Evolutionary conservation across 2,113 vertebrate genomes (phyloP), one percentile per base, ranked within the genome.

Genomic region (Romanogobio albipinnatus): DNA sequence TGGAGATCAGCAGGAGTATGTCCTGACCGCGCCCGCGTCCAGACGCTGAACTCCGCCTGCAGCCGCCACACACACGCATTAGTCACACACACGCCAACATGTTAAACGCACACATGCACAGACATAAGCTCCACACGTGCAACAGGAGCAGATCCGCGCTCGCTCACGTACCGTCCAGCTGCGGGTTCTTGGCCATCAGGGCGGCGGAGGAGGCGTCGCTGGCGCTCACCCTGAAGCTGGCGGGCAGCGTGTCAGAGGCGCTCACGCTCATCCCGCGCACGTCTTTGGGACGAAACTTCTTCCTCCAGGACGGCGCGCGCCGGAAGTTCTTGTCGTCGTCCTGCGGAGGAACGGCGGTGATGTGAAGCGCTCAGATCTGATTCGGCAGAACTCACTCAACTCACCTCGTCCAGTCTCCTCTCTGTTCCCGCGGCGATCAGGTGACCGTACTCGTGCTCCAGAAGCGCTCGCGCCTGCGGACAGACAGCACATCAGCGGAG

Each of bases 221-320:
- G 95, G 80, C 95, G 75, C 95, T 96, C 90, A 99, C 96, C 90
- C 97, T 93, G 93, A 99, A 99, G 91, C 97, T 99, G 58, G 97
- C 96, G 14, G 98, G 98, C 47, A 99, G 96, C 0, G 98, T 99
- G 85, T 99, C 98, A 9, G 97, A 95, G 22, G 95, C 96, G 7
- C 98, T 97, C 85, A 96, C 88, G 19, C 96, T 93, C 90, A 95
- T 84, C 81, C 97, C 97, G 80, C 97, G 94, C 83, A 97, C 91
- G 84, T 99, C 98, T 95, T 99, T 99, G 92, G 98, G 98, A 90
- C 98, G 93, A 70, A 99, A 99, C 90, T 99, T 99, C 91, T 99
- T 99, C 85, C 98, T 96, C 98, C 98, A 99, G 2, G 98, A 99
- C 29, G 98, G 98, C 70, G 97, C 97, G 51, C 98, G 94, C 79